Conservation (phyloP, 23 tunicate genomes). For the Oikopleura dioica region DNA sequence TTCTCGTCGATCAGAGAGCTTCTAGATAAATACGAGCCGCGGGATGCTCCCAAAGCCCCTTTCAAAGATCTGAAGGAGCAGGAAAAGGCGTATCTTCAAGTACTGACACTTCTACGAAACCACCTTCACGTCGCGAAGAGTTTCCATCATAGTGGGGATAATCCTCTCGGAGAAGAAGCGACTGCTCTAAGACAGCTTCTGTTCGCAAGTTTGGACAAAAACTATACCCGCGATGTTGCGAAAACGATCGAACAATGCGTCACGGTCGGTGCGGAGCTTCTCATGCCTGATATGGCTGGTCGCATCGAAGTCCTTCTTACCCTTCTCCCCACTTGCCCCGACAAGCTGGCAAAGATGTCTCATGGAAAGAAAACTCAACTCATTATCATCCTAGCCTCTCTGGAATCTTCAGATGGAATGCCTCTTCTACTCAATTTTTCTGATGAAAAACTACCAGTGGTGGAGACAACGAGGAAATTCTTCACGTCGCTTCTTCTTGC, state of each 20-base stretch:
- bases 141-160: background rate
- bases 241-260: slow-evolving; percentile 20
- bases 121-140: background rate
- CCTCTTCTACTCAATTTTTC: background rate
- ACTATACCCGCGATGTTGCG: background rate
- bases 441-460: background rate
- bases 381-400: background rate
- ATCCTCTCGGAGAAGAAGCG: background rate
- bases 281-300: slow-evolving; percentile 58
- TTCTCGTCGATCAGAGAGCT: background rate
- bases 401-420: slow-evolving; percentile 3
- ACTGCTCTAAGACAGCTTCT: background rate
- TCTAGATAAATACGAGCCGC: background rate
- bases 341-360: slow-evolving; percentile 10
- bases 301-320: slow-evolving; percentile 29
- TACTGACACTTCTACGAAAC: background rate
- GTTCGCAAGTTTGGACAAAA: background rate
- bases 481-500: background rate
- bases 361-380: background rate
- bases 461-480: background rate
- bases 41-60: background rate
- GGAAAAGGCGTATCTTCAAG: background rate
- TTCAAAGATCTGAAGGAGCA: background rate
- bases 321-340: slow-evolving; percentile 21
- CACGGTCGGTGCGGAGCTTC: slow-evolving; percentile 49